These are phyloP conservation scores for Diabrotica undecimpunctata DNA, from an alignment of 1,140 invertebrate species.

Conservation along the genomic window DNA sequence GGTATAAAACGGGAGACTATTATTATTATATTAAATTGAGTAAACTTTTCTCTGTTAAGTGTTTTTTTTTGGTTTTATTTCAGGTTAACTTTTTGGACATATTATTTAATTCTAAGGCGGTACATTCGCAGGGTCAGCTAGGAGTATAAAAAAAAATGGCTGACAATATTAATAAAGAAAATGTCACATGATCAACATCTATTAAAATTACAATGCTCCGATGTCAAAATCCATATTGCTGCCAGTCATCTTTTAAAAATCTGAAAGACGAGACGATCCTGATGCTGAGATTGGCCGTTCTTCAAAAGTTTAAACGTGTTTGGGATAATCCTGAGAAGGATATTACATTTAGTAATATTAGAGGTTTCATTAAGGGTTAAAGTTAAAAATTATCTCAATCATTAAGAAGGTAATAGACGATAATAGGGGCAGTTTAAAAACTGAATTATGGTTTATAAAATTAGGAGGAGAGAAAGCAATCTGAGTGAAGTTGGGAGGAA, in stretches of 20 bases:
- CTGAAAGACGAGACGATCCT: not conserved
- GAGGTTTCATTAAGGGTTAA: not conserved
- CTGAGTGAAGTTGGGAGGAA: not conserved
- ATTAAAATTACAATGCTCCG: not conserved
- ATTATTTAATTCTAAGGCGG: too few relatives aligned
- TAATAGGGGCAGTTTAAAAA: not conserved
- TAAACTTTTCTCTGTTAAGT: too few relatives aligned
- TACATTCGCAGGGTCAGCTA: too few relatives aligned
- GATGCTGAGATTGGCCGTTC: not conserved
- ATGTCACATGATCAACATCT: too few relatives aligned
- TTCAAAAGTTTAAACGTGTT: not conserved
- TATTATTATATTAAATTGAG: too few relatives aligned
- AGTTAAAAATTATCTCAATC: conserved; percentile 1
- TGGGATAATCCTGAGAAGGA: not conserved
- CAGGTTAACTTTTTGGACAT: too few relatives aligned
- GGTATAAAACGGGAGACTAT: too few relatives aligned
- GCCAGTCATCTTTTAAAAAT: not conserved
- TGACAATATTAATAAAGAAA: too few relatives aligned
- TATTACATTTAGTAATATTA: conserved; percentile 1
- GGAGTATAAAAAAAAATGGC: too few relatives aligned
- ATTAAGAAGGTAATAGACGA: conserved; percentile 2
- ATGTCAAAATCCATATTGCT: not conserved
- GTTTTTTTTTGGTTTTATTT: too few relatives aligned
- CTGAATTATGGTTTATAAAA: not conserved
- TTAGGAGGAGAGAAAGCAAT: not conserved